phyloP scores from a whole-genome alignment of 2,888 invertebrate genomes.

The Hartigia nigra region DNA sequence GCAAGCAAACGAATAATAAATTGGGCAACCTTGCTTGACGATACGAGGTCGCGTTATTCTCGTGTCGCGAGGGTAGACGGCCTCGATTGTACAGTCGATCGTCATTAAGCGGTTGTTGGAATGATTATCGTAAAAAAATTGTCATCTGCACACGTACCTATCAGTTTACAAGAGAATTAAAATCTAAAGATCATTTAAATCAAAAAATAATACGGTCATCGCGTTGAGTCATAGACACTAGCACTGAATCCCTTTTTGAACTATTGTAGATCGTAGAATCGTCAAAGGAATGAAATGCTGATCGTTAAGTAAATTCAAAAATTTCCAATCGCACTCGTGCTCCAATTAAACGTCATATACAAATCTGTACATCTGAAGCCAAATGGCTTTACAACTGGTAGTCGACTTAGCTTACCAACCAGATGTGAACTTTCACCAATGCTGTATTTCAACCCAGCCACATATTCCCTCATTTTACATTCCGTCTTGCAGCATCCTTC shows the following conservation, averaged over 20 bases:
- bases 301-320: neutral
- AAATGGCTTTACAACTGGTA: neutral
- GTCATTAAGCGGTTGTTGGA: neutral
- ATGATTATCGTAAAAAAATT: neutral
- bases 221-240: neutral
- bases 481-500: neutral
- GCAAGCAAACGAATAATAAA: slow-evolving; percentile 9
- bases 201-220: neutral
- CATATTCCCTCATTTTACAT: slow-evolving; percentile 23
- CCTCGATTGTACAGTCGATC: slow-evolving; percentile 34
- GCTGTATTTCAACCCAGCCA: slow-evolving; percentile 28
- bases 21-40: slow-evolving; percentile 34
- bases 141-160: neutral
- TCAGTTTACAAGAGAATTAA: neutral
- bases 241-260: neutral
- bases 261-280: neutral
- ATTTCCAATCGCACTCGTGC: neutral
- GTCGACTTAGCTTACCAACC: slow-evolving; percentile 13
- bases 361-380: neutral
- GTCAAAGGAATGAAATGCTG: neutral
- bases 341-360: neutral
- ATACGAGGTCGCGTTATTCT: slow-evolving; percentile 34
- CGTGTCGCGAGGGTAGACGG: slow-evolving; percentile 31
- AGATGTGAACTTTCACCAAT: slow-evolving; percentile 53
- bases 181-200: neutral